These are phyloP conservation scores for Propithecus coquereli DNA, from an alignment of 2,113 vertebrate genomes.

Conservation along the genomic window DNA sequence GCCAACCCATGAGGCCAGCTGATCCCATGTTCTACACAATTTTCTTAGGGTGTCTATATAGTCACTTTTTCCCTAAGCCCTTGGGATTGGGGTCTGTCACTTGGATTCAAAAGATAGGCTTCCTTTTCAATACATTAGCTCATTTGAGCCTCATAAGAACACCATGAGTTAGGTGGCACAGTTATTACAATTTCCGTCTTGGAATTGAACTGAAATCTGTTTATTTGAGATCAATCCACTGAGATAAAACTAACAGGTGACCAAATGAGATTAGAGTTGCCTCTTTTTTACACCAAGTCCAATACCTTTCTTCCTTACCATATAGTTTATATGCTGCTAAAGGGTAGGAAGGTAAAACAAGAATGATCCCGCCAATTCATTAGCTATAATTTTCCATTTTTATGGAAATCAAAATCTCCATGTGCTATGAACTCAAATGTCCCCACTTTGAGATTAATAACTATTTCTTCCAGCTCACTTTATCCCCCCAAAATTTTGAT, in stretches of 20 bases:
- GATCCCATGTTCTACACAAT: too few relatives aligned
- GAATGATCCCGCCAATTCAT: not conserved
- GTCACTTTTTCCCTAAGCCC: not conserved
- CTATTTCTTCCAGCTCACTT: not conserved
- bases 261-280: not conserved
- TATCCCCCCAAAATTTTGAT: not conserved
- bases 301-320: not conserved
- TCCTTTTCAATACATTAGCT: not conserved
- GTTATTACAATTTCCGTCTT: not conserved
- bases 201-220: not conserved
- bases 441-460: not conserved
- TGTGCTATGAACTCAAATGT: not conserved
- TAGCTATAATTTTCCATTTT: not conserved
- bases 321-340: not conserved
- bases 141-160: not conserved
- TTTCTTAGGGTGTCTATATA: not conserved
- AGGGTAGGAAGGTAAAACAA: not conserved
- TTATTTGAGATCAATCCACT: not conserved
- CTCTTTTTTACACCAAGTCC: not conserved
- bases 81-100: not conserved
- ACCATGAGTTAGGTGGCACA: not conserved
- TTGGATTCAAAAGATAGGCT: not conserved
- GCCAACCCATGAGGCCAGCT: fast-evolving
- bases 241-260: not conserved
- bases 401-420: not conserved